phyloP scores from a whole-genome alignment of 2,797 vertebrate species.

The Merluccius polli region DNA sequence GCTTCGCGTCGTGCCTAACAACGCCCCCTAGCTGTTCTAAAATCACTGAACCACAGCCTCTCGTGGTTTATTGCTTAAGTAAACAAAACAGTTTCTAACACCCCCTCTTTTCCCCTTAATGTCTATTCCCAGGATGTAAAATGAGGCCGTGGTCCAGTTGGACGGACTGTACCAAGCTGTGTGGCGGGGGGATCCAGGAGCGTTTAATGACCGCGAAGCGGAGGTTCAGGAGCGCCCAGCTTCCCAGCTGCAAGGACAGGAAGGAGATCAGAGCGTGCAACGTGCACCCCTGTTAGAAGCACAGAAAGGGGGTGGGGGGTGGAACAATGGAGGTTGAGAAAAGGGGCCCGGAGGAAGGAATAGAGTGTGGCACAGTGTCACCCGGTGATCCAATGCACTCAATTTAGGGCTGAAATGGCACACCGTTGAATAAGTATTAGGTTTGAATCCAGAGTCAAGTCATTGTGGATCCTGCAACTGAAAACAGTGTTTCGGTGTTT shows the following conservation, averaged over 20 bases:
- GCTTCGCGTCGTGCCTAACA: too few species aligned
- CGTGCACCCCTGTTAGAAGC: constrained; percentile 90
- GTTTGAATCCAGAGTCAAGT: constrained; percentile 50
- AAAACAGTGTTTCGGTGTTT: background rate
- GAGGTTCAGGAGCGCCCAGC: constrained; percentile 87
- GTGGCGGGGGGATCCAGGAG: constrained; percentile 94
- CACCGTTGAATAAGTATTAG: constrained; percentile 45
- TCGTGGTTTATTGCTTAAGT: too few species aligned
- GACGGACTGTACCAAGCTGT: constrained; percentile 92
- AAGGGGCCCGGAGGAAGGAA: constrained; percentile 26
- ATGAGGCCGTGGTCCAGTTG: constrained; percentile 95
- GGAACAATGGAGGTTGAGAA: constrained; percentile 20
- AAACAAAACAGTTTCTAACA: background rate
- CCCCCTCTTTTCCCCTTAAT: background rate
- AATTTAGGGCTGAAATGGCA: constrained; percentile 61
- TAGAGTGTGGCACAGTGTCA: constrained; percentile 45
- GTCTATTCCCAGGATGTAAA: constrained; percentile 81
- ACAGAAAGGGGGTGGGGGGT: constrained; percentile 18
- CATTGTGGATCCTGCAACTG: background rate
- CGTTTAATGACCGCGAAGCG: constrained; percentile 95
- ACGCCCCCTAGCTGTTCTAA: too few species aligned
- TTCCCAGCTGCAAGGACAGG: constrained; percentile 96
- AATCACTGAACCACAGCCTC: too few species aligned
- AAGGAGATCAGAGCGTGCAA: constrained; percentile 97
- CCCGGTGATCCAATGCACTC: constrained; percentile 67